Evolutionary conservation across 2,113 vertebrate species (phyloP).

Genomic region (Benitochromis conjunctus): DNA sequence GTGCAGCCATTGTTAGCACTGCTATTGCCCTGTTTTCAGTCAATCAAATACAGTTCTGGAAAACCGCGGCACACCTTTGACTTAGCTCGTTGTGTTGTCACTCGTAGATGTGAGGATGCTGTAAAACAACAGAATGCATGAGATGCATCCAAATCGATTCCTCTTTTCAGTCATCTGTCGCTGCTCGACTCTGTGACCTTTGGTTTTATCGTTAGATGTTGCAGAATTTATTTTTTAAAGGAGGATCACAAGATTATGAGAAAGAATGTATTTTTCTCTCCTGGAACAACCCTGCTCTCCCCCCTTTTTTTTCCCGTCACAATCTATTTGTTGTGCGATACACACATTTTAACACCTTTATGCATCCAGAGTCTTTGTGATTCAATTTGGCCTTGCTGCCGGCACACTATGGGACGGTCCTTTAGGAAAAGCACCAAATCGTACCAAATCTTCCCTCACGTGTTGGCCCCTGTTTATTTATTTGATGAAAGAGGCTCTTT

Average conservation of each 20-base stretch:
- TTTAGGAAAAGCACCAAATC: constrained; percentile 26
- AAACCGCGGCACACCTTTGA: not conserved
- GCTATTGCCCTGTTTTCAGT: not conserved
- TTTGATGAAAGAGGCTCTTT: constrained; percentile 33
- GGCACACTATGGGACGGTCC: constrained; percentile 5
- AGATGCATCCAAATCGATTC: not conserved
- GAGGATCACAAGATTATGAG: not conserved
- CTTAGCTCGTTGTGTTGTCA: not conserved
- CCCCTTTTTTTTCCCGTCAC: not conserved
- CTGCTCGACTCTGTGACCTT: not conserved
- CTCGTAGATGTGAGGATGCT: not conserved
- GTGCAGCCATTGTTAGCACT: not conserved
- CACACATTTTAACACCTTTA: constrained; percentile 28
- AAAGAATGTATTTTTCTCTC: not conserved
- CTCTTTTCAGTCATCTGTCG: not conserved
- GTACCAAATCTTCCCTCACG: constrained; percentile 21
- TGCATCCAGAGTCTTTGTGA: constrained; percentile 32
- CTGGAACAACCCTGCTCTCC: not conserved
- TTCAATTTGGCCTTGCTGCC: constrained; percentile 44
- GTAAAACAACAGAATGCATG: not conserved
- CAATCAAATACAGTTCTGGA: not conserved
- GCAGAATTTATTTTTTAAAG: not conserved
- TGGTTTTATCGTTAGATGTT: not conserved
- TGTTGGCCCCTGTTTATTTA: constrained; percentile 28
- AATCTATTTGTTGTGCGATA: constrained; percentile 10